Conservation (phyloP, 64 coral and sea anemone genomes). For the Montipora cactus region DNA sequence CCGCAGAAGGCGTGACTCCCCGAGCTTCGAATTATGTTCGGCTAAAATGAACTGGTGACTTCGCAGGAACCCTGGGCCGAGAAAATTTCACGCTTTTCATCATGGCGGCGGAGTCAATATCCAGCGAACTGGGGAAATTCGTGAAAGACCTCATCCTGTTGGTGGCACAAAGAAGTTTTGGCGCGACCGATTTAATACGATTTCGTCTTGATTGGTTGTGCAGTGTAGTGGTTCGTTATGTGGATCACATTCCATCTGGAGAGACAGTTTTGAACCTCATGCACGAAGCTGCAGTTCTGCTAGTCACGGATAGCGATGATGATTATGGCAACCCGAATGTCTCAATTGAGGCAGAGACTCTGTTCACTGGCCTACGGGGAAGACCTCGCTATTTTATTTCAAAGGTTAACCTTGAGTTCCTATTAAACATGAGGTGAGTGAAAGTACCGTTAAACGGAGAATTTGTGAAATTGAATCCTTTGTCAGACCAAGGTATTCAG, state of each 20-base stretch:
- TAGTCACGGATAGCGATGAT: conserved; percentile 15
- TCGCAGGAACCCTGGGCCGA: conserved; percentile 9
- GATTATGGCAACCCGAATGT: not conserved
- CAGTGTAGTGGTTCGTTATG: conserved; percentile 14
- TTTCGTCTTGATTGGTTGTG: not conserved
- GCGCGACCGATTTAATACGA: not conserved
- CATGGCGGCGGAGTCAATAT: not conserved
- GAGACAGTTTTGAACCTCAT: conserved; percentile 29
- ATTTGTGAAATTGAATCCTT: conserved; percentile 21
- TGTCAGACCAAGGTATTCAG: conserved; percentile 37
- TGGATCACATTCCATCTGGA: conserved; percentile 10
- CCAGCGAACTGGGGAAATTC: not conserved
- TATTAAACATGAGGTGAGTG: conserved; percentile 40
- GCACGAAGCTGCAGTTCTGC: not conserved
- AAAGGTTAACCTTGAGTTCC: no score
- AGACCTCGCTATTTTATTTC: conserved; percentile 59
- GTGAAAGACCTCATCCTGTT: not conserved
- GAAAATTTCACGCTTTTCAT: not conserved
- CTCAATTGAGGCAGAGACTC: not conserved
- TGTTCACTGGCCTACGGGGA: conserved; percentile 13
- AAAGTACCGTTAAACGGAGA: conserved; percentile 43
- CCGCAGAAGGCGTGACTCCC: not conserved
- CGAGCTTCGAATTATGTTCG: conserved; percentile 9
- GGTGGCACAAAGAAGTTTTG: not conserved
- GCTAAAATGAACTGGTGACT: no score